phyloP scores from a whole-genome alignment of 2,888 invertebrate genomes.

The Luperina nickerlii region DNA sequence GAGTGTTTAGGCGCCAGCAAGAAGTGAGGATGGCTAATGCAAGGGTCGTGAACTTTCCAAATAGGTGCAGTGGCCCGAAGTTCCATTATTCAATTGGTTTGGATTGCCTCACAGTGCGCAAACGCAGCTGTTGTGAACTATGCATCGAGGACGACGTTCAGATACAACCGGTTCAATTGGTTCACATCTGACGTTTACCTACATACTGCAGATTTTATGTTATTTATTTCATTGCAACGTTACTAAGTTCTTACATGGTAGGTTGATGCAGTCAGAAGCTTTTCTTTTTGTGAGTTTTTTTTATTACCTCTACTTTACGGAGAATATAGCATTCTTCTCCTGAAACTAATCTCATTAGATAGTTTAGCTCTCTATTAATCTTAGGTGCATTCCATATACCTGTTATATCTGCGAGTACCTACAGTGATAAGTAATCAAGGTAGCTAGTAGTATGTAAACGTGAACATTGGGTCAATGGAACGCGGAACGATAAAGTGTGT shows the following conservation, averaged over 20 bases:
- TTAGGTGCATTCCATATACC: neutral
- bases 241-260: conserved; percentile 18
- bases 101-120: conserved; percentile 65
- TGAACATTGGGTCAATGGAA: conserved; percentile 61
- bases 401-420: neutral
- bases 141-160: conserved; percentile 41
- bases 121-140: conserved; percentile 57
- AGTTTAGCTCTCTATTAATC: neutral
- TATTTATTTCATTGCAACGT: conserved; percentile 27
- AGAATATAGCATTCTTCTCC: neutral
- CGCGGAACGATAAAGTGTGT: conserved; percentile 62
- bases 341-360: neutral
- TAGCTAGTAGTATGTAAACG: conserved; percentile 18
- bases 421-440: neutral
- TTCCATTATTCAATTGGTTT: conserved; percentile 70
- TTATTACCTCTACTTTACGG: neutral
- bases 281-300: conserved; percentile 3
- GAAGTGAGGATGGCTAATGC: conserved; percentile 50
- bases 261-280: conserved; percentile 4
- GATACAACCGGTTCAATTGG: conserved; percentile 57
- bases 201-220: conserved; percentile 44
- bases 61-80: conserved; percentile 49
- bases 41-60: conserved; percentile 72
- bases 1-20: conserved; percentile 53
- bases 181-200: conserved; percentile 56